Evolutionary conservation across 2,113 vertebrate genomes (phyloP).

Genomic region (Actenoides lindsayi): DNA sequence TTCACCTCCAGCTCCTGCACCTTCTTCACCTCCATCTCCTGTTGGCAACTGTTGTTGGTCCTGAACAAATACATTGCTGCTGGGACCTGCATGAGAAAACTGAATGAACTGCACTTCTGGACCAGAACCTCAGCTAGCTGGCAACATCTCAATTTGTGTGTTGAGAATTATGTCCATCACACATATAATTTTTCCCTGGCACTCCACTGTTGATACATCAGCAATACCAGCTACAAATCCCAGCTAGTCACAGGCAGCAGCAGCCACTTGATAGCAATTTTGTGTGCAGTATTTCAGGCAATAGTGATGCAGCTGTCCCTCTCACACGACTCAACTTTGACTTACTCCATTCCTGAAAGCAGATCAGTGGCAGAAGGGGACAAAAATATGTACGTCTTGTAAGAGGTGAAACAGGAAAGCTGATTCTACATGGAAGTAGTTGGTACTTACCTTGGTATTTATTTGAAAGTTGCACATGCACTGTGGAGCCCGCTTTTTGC

Average conservation of each 20-base stretch:
- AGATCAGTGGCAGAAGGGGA: neutral
- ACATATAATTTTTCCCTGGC: fast-evolving
- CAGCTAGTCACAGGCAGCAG: neutral
- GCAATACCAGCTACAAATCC: neutral
- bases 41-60: neutral
- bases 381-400: neutral
- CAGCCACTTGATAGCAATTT: neutral
- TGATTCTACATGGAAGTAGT: neutral
- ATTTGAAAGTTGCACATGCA: neutral
- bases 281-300: neutral
- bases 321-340: neutral
- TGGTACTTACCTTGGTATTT: neutral
- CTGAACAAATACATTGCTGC: neutral
- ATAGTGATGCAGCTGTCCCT: neutral
- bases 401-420: neutral
- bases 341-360: neutral
- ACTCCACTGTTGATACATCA: neutral
- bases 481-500: neutral
- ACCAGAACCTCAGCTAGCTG: neutral
- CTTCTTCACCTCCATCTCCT: neutral
- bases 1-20: neutral
- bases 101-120: neutral
- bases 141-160: neutral
- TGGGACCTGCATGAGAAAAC: neutral
- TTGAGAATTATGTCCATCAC: neutral